Evolutionary conservation across 2,888 invertebrate genomes (phyloP).

Genomic region (Xanthia icteritia): DNA sequence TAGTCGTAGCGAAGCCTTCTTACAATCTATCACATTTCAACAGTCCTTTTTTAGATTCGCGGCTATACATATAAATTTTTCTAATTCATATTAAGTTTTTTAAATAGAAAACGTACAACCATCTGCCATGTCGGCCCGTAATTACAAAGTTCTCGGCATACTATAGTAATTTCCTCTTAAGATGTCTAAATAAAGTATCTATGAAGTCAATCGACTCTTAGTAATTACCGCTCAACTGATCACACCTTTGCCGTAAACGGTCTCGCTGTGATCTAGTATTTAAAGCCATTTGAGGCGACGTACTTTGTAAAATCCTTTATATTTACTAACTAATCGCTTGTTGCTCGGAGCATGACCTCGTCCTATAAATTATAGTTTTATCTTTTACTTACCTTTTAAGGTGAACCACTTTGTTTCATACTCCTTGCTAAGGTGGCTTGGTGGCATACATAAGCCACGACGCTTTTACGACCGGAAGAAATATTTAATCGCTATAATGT

Average conservation of each 20-base stretch:
- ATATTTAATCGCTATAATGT: slow-evolving; percentile 35
- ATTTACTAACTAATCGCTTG: slow-evolving; percentile 61
- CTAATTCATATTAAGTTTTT: background rate
- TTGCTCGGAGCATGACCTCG: slow-evolving; percentile 60
- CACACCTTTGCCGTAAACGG: slow-evolving; percentile 26
- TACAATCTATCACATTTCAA: slow-evolving; percentile 1
- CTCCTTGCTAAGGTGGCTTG: slow-evolving; percentile 32
- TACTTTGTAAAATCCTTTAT: slow-evolving; percentile 61
- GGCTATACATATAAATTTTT: background rate
- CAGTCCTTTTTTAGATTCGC: background rate
- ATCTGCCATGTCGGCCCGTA: background rate
- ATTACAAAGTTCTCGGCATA: background rate
- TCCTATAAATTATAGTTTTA: slow-evolving; percentile 68
- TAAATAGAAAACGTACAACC: background rate
- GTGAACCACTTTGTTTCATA: slow-evolving; percentile 59
- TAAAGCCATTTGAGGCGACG: slow-evolving; percentile 41
- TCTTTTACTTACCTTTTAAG: slow-evolving; percentile 64
- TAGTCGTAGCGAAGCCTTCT: background rate
- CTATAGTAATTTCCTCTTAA: slow-evolving; percentile 17
- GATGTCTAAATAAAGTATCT: slow-evolving; percentile 16
- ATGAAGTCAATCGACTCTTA: background rate
- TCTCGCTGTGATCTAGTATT: slow-evolving; percentile 52
- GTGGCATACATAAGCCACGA: slow-evolving; percentile 22
- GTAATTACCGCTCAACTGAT: slow-evolving; percentile 28
- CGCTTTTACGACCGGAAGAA: slow-evolving; percentile 52